A percentile compares a stretch with the other conserved stretches of the same genome.
Conservation (phyloP, 2,113 vertebrate genomes). For the Hemibagrus wyckioides region DNA sequence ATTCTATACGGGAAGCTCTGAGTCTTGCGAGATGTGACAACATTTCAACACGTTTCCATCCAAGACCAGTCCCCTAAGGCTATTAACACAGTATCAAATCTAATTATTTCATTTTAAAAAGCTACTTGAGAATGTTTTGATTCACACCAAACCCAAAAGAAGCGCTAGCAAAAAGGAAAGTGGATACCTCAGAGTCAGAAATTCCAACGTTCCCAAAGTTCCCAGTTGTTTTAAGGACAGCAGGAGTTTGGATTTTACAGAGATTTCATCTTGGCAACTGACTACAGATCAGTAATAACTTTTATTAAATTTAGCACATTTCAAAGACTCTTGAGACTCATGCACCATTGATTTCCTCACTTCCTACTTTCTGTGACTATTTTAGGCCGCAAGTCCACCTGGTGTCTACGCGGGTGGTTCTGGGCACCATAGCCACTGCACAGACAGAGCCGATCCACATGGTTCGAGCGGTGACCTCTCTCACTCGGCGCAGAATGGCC, state of each 20-base stretch:
- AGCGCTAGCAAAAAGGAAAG: background rate
- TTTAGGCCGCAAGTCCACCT: background rate
- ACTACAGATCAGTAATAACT: background rate
- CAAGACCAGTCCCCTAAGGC: too few relatives aligned
- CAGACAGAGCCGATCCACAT: slow-evolving; percentile 35
- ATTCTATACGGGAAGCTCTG: background rate
- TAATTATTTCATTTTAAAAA: background rate
- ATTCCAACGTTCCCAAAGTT: background rate
- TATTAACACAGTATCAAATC: background rate
- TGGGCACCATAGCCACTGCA: slow-evolving; percentile 13
- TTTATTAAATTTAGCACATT: background rate
- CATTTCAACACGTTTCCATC: background rate
- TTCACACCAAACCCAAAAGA: background rate
- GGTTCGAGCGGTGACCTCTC: slow-evolving; percentile 48
- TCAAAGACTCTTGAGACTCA: background rate
- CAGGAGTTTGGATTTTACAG: background rate
- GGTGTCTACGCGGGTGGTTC: slow-evolving; percentile 27
- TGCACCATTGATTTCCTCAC: background rate
- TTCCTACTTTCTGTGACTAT: background rate
- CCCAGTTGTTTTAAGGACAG: background rate
- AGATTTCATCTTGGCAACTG: background rate
- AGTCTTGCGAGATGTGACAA: background rate
- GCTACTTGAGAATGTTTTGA: background rate
- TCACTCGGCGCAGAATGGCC: slow-evolving; percentile 46
- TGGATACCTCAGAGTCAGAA: background rate